A percentile compares a stretch with the other conserved stretches of the same genome.
These are phyloP conservation scores for Leptopilina syphax DNA, from an alignment of 2,888 invertebrate genomes.

Conservation along the genomic window DNA sequence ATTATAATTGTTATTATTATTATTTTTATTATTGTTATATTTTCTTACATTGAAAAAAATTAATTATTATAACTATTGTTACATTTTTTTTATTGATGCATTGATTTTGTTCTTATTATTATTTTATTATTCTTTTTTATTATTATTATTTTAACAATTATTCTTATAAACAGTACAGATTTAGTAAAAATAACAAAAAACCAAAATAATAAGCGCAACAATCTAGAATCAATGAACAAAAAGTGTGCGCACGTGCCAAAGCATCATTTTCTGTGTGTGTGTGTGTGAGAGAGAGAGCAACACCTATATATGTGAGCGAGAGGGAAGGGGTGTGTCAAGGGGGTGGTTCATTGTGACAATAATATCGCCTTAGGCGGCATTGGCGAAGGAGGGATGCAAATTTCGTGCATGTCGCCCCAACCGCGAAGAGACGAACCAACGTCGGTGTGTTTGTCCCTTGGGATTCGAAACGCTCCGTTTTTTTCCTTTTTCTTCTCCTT, in stretches of 20 bases:
- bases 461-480: constrained; percentile 42
- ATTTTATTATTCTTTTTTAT: too few relatives aligned
- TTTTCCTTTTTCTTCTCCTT: not conserved
- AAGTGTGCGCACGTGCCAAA: constrained; percentile 1
- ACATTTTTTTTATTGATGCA: too few relatives aligned
- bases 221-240: constrained; percentile 6
- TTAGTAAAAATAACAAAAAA: not conserved
- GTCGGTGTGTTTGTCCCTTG: constrained; percentile 20
- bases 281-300: constrained; percentile 22
- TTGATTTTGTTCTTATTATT: too few relatives aligned
- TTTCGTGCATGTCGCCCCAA: constrained; percentile 57
- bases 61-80: too few relatives aligned
- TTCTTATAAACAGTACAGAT: too few relatives aligned
- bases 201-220: not conserved
- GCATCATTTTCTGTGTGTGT: not conserved
- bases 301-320: not conserved
- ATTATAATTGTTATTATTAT: too few relatives aligned
- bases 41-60: too few relatives aligned
- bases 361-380: constrained; percentile 73
- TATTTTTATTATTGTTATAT: too few relatives aligned
- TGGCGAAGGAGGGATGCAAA: constrained; percentile 69
- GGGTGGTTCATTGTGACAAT: constrained; percentile 72
- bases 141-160: too few relatives aligned
- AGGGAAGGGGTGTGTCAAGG: constrained; percentile 45
- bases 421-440: constrained; percentile 23